Conservation (phyloP, 2,797 vertebrate genomes). For the Rhynchotus rufescens region DNA sequence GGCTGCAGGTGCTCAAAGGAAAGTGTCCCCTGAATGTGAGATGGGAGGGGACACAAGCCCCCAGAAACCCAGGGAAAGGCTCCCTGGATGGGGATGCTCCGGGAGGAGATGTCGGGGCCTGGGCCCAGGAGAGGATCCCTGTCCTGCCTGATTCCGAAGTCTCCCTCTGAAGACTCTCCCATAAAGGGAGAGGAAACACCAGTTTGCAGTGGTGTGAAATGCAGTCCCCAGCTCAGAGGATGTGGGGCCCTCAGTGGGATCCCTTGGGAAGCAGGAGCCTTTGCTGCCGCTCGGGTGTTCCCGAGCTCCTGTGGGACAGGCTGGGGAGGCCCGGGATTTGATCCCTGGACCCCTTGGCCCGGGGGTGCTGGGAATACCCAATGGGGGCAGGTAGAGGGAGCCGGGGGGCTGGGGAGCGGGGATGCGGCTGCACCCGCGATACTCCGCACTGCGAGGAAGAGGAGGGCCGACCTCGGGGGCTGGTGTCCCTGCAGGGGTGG, state of each 20-base stretch:
- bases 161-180: too few species aligned
- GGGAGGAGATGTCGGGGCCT: background rate
- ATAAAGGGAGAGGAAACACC: background rate
- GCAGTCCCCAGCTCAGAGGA: background rate
- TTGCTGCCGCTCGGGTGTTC: accelerated
- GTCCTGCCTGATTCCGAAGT: background rate
- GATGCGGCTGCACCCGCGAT: background rate
- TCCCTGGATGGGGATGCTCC: background rate
- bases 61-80: too few species aligned
- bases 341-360: accelerated
- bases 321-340: background rate
- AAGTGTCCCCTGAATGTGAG: background rate
- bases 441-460: too few species aligned
- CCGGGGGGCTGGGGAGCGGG: background rate
- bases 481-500: background rate
- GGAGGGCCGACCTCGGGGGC: accelerated
- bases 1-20: background rate
- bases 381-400: accelerated
- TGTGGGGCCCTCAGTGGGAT: background rate
- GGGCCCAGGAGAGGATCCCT: background rate
- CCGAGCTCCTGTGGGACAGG: accelerated
- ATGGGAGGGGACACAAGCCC: background rate
- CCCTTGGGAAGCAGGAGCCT: background rate
- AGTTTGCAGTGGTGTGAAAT: background rate
- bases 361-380: background rate